Base-by-base conservation (phyloP, 2,888 invertebrate species). In the Xanthorhoe spadicearia region DNA sequence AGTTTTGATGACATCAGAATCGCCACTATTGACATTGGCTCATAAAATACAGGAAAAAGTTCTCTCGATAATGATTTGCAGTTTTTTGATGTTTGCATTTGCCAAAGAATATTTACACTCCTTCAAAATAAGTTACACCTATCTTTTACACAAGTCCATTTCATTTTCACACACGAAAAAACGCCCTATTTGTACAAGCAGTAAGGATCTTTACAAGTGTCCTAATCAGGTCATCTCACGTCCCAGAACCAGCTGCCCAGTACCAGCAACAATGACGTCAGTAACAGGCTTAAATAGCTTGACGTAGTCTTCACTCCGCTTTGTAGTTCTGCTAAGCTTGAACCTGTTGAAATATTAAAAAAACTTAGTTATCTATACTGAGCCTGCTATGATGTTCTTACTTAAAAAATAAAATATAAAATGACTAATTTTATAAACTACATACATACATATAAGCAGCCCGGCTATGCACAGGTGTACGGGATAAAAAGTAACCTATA, bases 271-370 rank as follows among this genome's bases (percentile, higher is more conserved):
- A 88, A 74, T 2, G 86, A 83, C 2, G 87, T 78, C 35, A 90
- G 70, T 1, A 92, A 77, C 0, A 91, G 77, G 68, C 85, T 84
- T 43, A 86, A 74, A 77, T 89, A 91, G 76, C 88, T 87, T 1
- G 88, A 88, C 2, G 88, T 88, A 0, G 88, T 88, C 69, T 92
- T 90, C 18, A 90, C 92, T 18, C 92, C 92, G 66, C 92, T 93
- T 69, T 93, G 92, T 9, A 93, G 83, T 72, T 93, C 92, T 0
- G 92, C 92, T 57, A 92, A 78, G 61, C 92, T 93, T 32, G 92
- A 93, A 68, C 92, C 92, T 93, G 84, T 61, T 70, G 46, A 74
- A 75, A 73, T 13, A 38, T 38, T 10, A 13, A 7, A 38, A 13
- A 10, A 2, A 10, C 38, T 32, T 32, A 28, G 3, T 28, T 28